phyloP scores from a whole-genome alignment of 2,888 invertebrate genomes.

The Thymelicus acteon region DNA sequence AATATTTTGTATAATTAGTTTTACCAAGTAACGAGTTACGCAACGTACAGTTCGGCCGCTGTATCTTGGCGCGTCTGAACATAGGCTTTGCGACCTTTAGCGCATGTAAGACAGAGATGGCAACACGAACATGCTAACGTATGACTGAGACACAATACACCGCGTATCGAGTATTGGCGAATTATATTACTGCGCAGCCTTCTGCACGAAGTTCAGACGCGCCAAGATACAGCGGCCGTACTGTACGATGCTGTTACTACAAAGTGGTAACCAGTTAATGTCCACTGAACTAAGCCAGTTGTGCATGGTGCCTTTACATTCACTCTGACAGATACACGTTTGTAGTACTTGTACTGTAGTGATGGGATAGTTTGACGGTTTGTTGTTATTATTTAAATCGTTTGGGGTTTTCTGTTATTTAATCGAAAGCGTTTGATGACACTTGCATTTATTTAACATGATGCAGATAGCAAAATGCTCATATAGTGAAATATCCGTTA shows the following conservation, averaged over 20 bases:
- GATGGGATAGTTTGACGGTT: not conserved
- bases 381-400: slow-evolving; percentile 3
- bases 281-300: not conserved
- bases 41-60: no score
- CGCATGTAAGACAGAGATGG: no score
- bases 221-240: no score
- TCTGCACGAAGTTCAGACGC: no score
- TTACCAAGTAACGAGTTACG: no score
- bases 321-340: not conserved
- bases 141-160: no score
- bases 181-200: no score
- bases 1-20: not conserved
- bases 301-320: not conserved
- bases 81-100: no score
- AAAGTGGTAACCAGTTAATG: not conserved
- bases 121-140: no score
- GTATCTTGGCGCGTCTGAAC: no score
- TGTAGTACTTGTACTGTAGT: no score
- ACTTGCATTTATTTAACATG: slow-evolving; percentile 17
- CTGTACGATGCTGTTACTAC: not conserved
- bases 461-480: not conserved
- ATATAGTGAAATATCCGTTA: not conserved
- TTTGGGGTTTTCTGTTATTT: slow-evolving; percentile 11
- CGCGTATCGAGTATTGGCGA: no score
- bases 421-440: slow-evolving; percentile 1